These are phyloP conservation scores for Hemiprocne comata DNA, from an alignment of 2,113 vertebrate species.

Conservation along the genomic window DNA sequence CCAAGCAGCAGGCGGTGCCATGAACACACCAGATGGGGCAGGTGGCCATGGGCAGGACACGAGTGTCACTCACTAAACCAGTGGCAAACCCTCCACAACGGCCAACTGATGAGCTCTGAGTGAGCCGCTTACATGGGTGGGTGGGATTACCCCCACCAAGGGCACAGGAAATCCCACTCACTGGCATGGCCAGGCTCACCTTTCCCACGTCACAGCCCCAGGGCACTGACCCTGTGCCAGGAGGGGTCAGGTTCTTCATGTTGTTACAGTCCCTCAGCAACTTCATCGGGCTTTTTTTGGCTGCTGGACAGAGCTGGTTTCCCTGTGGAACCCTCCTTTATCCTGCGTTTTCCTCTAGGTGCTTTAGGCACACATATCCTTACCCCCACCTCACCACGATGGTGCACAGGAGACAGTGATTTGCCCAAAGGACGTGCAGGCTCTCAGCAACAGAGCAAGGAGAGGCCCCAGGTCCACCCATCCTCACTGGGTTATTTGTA, in stretches of 20 bases:
- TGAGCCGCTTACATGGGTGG: not conserved
- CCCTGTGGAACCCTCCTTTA: no score
- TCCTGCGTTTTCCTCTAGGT: rapidly evolving
- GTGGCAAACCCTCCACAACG: rapidly evolving
- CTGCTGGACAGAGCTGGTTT: not conserved
- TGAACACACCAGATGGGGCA: rapidly evolving
- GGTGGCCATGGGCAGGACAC: not conserved
- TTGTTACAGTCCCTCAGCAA: rapidly evolving
- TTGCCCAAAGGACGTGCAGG: not conserved
- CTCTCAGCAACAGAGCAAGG: rapidly evolving
- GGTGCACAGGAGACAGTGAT: rapidly evolving
- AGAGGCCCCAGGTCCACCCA: no score
- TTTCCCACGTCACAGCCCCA: not conserved
- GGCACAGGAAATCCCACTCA: rapidly evolving
- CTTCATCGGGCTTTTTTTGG: rapidly evolving
- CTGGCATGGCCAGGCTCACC: not conserved
- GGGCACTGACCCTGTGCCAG: no score
- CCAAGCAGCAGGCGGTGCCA: rapidly evolving
- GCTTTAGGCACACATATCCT: not conserved
- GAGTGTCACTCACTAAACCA: not conserved
- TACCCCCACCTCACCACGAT: rapidly evolving
- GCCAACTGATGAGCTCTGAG: rapidly evolving
- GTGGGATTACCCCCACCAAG: not conserved
- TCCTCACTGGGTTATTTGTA: not conserved
- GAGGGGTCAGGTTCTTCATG: no score